Base-by-base conservation (phyloP, 2,888 invertebrate species). In the Ichneumoninae sp. region DNA sequence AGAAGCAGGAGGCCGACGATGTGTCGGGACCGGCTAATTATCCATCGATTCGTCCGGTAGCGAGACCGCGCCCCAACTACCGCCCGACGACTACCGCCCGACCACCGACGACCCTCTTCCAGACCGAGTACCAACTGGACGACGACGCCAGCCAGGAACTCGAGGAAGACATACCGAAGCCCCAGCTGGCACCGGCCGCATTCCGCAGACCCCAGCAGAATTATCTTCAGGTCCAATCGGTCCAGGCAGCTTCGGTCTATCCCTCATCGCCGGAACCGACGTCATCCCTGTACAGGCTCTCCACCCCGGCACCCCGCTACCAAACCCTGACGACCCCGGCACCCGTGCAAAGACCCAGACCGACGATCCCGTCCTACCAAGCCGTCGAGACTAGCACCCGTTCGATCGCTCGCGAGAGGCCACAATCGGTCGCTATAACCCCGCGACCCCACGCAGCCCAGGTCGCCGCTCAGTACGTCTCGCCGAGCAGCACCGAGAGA, bases 41-140 rank as follows among this genome's bases (percentile, higher is more conserved):
- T 88, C 97, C 94, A 89, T 95, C 94, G 90, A 87, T 91, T 3
- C 95, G 94, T 93, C 96, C 94, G 3, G 89, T 94, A 47, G 83
- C 89, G 10, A 91, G 94, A 65, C 93, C 94, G 89, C 94, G 94
- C 92, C 95, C 91, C 90, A 88, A 94, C 83, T 93, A 93, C 62
- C 93, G 94, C 0, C 93, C 93, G 87, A 93, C 94, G 26, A 88
- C 91, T 0, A 93, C 95, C 0, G 93, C 95, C 80, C 94, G 93
- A 36, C 93, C 96, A 0, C 94, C 96, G 0, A 96, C 97, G 4
- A 96, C 97, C 4, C 95, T 95, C 89, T 97, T 96, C 95, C 96
- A 97, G 92, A 96, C 96, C 89, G 95, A 95, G 89, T 97, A 96
- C 93, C 93, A 94, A 68, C 93, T 94, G 66, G 90, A 92, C 22